Base-by-base conservation (phyloP, 2,888 invertebrate species). In the Brachypterus glaber region DNA sequence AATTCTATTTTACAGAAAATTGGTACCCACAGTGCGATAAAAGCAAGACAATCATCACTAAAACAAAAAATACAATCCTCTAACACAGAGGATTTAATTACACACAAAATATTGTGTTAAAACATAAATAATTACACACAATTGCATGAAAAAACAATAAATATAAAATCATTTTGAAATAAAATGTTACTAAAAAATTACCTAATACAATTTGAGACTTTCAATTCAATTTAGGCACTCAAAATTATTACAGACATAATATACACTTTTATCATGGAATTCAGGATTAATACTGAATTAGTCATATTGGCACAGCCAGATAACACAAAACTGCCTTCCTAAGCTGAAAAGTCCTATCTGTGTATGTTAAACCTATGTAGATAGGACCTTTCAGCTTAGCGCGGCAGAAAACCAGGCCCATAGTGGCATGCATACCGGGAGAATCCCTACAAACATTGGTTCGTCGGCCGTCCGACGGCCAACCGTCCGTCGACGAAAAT, bases 71-170 rank as follows among this genome's bases (percentile, higher is more conserved):
- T n/a, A 46, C 38, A 41, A 31, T 32, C 46, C 48, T 47, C 47
- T 46, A 40, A 40, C 39, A 38, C 45, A 42, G 44, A 45, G 50
- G 46, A 47, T 43, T 44, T 41, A 43, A 52, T 52, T 54, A 49
- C 51, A 54, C 52, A 57, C 49, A 54, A 49, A 48, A 51, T 42
- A 50, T 49, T 54, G 51, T 53, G 48, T 52, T 48, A 49, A 48
- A 49, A 48, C 35, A 48, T 37, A 45, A 44, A 47, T 46, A 45
- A 46, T 41, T 48, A 46, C 51, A 52, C 49, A 55, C 48, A 47
- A 51, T 47, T 50, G 50, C 47, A 55, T 50, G 51, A 54, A 54
- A 49, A 46, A 49, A 48, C 45, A 47, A 43, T 43, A 52, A 50
- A 52, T 49, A 48, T 46, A 43, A 41, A 50, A 50, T 45, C 46